Evolutionary conservation across 2,888 invertebrate genomes (phyloP), one percentile per base, ranked within the genome.

Genomic region (Lithophane leautieri): DNA sequence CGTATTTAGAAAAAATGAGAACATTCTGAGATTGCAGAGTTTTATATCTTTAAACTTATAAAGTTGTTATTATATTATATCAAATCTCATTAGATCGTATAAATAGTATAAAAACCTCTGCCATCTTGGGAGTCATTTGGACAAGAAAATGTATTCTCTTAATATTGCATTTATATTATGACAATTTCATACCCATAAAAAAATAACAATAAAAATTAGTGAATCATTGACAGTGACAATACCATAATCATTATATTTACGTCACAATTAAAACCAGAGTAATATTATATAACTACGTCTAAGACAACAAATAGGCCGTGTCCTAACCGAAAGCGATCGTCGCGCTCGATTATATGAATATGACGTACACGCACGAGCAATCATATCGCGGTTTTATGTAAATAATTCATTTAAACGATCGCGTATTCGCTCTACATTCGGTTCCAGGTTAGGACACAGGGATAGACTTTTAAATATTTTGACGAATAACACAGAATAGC

Each of bases 21-120:
- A 71, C 56, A 40, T 54, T 72, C 70, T 76, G 22, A 73, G 66
- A 61, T 80, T 87, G 88, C 86, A 79, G 76, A 67, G 76, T 81
- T 83, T 75, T 61, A 61, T 11, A 50, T 58, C n/a, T 54, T 69
- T 62, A 69, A 61, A 84, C 47, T 75, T 84, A 61, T 88, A 82
- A 81, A 83, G 81, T 80, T 89, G 89, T 82, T 85, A 84, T 76
- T 79, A 88, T 78, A 67, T 81, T 76, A 63, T 87, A 88, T 78
- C 72, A 84, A 84, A 88, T 87, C 86, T 85, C 88, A 86, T 85
- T 82, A 80, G 78, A 73, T 71, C 70, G 70, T 76, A 83, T 78
- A 85, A 85, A 70, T 76, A 70, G 67, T 74, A 67, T 25, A 34
- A 60, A 7, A 68, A 72, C 63, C 75, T 83, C 71, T 85, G 87